Percentiles rank a stretch among this genome's conserved stretches.
phyloP scores from a whole-genome alignment of 1,140 invertebrate species.

The Trachymyrmex septentrionalis region DNA sequence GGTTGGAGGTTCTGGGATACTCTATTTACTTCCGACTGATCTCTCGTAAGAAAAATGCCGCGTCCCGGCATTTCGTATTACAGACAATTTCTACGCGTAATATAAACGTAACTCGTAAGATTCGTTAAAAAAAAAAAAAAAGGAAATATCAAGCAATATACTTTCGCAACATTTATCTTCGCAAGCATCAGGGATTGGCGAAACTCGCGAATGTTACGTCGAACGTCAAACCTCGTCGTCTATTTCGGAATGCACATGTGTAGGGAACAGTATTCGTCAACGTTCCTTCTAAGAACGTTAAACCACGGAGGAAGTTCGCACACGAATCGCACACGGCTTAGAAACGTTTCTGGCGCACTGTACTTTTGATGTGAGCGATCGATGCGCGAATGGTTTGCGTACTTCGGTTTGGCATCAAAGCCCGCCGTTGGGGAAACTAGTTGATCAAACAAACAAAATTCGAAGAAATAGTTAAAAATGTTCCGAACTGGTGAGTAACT shows the following conservation, averaged over 20 bases:
- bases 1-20: constrained; percentile 19
- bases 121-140: constrained; percentile 23
- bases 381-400: constrained; percentile 59
- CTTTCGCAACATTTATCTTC: constrained; percentile 19
- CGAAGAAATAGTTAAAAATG: constrained; percentile 62
- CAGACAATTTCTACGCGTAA: not conserved
- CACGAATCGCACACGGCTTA: constrained; percentile 48
- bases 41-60: constrained; percentile 34
- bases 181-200: not conserved
- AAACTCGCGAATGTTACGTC: constrained; percentile 1
- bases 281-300: constrained; percentile 59
- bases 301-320: constrained; percentile 53
- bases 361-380: constrained; percentile 63
- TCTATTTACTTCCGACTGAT: constrained; percentile 40
- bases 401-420: constrained; percentile 59
- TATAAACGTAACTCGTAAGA: constrained; percentile 2
- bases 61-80: constrained; percentile 1
- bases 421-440: constrained; percentile 46
- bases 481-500: constrained; percentile 28
- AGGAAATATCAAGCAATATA: not conserved
- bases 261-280: constrained; percentile 59
- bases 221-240: constrained; percentile 39
- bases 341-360: constrained; percentile 61
- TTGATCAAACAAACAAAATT: constrained; percentile 65
- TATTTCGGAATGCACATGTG: constrained; percentile 48